These are phyloP conservation scores for Cylas formicarius DNA, from an alignment of 1,140 invertebrate species.

Conservation along the genomic window DNA sequence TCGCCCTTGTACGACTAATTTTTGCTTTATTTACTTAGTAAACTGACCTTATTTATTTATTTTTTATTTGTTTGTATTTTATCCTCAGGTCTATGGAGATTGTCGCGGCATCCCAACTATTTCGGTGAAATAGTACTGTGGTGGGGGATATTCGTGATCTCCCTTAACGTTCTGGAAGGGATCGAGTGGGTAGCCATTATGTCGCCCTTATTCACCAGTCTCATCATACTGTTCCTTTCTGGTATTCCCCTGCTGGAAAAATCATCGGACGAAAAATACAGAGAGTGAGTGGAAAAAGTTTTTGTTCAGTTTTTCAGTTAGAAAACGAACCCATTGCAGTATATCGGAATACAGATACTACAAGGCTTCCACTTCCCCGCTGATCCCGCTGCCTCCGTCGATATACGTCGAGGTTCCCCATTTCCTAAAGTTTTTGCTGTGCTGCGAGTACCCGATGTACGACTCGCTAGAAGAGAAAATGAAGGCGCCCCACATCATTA, in stretches of 20 bases:
- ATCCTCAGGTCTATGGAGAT: conserved; percentile 80
- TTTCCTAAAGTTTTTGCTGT: conserved; percentile 72
- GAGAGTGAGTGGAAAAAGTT: conserved; percentile 57
- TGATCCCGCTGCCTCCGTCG: conserved; percentile 77
- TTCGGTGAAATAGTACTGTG: conserved; percentile 91
- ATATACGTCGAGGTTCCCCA: conserved; percentile 77
- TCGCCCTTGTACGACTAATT: no score
- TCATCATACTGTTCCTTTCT: conserved; percentile 83
- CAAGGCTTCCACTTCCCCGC: conserved; percentile 76
- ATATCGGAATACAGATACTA: conserved; percentile 78
- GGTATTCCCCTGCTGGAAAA: conserved; percentile 80
- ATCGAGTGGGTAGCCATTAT: conserved; percentile 76
- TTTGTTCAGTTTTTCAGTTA: background rate
- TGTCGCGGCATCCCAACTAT: conserved; percentile 91
- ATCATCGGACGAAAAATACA: conserved; percentile 78
- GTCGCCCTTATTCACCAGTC: conserved; percentile 80
- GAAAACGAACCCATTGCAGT: conserved; percentile 42
- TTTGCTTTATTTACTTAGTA: no score
- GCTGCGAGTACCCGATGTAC: conserved; percentile 83
- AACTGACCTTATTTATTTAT: conserved; percentile 30
- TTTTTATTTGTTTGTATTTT: no score
- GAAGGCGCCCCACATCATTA: conserved; percentile 55
- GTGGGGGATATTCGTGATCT: conserved; percentile 90
- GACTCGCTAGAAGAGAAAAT: conserved; percentile 63
- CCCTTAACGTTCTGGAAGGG: conserved; percentile 74